These are phyloP conservation scores for Nymphalis urticae DNA, from an alignment of 2,888 invertebrate genomes.

Conservation along the genomic window DNA sequence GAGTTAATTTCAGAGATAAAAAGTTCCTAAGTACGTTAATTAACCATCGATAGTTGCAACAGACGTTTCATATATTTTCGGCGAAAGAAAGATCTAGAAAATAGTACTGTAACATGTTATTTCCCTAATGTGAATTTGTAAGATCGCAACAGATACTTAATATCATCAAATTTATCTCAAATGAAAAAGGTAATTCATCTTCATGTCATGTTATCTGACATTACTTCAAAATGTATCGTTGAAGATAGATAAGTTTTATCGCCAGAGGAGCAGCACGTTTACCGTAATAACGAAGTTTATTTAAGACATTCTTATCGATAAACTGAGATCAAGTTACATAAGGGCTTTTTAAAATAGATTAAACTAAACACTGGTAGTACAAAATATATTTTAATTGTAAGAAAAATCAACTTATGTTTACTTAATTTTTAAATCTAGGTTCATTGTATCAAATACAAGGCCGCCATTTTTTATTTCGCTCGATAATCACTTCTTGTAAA, in stretches of 20 bases:
- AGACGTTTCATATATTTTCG: no score
- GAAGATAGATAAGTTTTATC: conserved; percentile 33
- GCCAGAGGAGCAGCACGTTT: conserved; percentile 27
- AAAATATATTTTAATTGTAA: no score
- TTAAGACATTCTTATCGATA: conserved; percentile 26
- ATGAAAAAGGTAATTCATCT: conserved; percentile 32
- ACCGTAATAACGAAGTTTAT: conserved; percentile 19
- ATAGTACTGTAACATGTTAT: no score
- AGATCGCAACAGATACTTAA: neutral
- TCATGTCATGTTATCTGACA: conserved; percentile 36
- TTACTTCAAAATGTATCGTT: conserved; percentile 29
- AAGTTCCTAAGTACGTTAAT: no score
- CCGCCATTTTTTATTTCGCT: no score
- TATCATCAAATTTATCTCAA: conserved; percentile 15
- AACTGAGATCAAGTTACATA: conserved; percentile 4
- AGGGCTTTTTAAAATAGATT: neutral
- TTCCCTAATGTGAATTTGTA: neutral
- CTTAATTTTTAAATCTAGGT: no score
- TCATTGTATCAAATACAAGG: no score
- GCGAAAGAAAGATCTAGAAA: no score
- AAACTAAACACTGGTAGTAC: neutral
- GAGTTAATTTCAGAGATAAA: no score
- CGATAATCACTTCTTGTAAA: no score
- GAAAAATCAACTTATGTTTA: no score
- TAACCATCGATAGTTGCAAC: no score